phyloP scores from a whole-genome alignment of 2,113 vertebrate genomes.

The Pedionomus torquatus region DNA sequence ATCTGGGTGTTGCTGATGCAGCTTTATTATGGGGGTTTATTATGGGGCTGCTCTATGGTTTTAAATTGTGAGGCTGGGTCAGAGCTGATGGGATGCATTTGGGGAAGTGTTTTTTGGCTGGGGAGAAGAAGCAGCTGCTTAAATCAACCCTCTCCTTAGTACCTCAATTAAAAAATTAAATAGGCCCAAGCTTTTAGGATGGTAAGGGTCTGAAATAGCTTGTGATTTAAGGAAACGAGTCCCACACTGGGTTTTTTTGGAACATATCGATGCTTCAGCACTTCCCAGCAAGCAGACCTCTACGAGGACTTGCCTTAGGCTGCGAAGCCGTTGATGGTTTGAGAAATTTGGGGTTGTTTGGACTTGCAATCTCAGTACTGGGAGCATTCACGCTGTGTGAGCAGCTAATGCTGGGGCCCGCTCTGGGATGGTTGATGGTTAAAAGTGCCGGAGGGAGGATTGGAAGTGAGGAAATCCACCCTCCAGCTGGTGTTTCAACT shows the following conservation, averaged over 20 bases:
- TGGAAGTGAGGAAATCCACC: not conserved
- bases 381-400: fast-evolving
- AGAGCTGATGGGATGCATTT: not conserved
- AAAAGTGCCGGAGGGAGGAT: not conserved
- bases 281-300: not conserved
- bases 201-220: not conserved
- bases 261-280: not conserved
- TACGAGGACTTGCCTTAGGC: not conserved
- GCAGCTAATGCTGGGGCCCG: fast-evolving
- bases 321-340: not conserved
- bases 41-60: no score
- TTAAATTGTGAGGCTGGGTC: no score
- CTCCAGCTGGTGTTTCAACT: not conserved
- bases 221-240: not conserved
- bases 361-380: not conserved
- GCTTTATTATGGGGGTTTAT: not conserved
- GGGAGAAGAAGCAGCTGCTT: not conserved
- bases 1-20: not conserved
- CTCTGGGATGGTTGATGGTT: not conserved
- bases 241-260: not conserved
- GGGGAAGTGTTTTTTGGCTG: not conserved
- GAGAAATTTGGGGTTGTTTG: not conserved
- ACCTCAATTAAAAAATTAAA: not conserved
- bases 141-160: not conserved
- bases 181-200: not conserved